A percentile compares a stretch with the other conserved stretches of the same genome.
These are phyloP conservation scores for Sapajus apella DNA, from an alignment of 2,113 vertebrate species.

Conservation along the genomic window DNA sequence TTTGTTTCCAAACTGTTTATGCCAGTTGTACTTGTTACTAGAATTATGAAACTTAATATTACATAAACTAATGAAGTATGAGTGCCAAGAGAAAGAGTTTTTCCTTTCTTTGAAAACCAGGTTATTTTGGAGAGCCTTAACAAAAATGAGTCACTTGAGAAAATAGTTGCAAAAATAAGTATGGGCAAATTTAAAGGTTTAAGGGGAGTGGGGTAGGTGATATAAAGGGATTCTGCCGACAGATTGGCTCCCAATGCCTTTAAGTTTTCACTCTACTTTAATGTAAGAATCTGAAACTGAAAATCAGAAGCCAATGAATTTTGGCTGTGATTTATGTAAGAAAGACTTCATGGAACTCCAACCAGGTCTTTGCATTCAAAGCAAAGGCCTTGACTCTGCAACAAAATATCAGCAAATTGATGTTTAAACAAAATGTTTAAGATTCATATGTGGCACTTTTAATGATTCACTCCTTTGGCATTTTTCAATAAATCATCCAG, in stretches of 20 bases:
- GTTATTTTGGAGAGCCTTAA: slow-evolving; percentile 29
- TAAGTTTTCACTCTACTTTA: background rate
- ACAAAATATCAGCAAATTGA: background rate
- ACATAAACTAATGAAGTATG: slow-evolving; percentile 30
- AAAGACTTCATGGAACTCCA: background rate
- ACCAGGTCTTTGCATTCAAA: background rate
- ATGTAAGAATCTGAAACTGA: background rate
- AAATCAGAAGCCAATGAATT: background rate
- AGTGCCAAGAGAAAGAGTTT: background rate
- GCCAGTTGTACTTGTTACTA: background rate
- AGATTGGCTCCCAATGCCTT: background rate
- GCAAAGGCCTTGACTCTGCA: background rate
- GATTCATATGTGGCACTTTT: background rate
- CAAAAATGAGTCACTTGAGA: slow-evolving; percentile 22
- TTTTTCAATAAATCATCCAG: slow-evolving; percentile 30
- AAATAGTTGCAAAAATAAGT: background rate
- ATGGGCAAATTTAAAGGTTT: background rate
- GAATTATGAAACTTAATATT: slow-evolving; percentile 26
- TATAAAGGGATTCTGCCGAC: background rate
- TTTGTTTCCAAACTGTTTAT: background rate
- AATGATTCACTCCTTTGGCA: background rate
- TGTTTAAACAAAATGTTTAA: background rate
- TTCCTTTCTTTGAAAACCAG: slow-evolving; percentile 30
- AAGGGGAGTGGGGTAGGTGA: background rate
- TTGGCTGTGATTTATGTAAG: background rate